These are phyloP conservation scores for Baccha elongata DNA, from an alignment of 2,888 invertebrate species.

Conservation along the genomic window DNA sequence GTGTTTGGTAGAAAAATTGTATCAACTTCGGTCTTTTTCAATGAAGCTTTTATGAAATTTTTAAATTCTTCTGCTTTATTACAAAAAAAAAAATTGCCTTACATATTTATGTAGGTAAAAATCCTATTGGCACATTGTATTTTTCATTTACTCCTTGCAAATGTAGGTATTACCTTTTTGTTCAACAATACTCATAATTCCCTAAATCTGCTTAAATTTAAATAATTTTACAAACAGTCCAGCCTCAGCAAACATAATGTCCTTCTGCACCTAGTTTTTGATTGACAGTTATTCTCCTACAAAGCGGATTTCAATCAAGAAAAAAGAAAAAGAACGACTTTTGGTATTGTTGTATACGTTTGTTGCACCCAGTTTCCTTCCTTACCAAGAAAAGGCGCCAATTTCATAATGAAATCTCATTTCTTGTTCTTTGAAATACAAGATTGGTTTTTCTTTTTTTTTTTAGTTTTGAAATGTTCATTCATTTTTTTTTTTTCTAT, in stretches of 20 bases:
- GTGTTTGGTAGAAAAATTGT: too few species aligned
- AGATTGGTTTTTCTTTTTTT: slow-evolving; percentile 60
- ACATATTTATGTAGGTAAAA: too few species aligned
- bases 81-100: not conserved
- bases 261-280: slow-evolving; percentile 41
- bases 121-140: too few species aligned
- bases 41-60: too few species aligned
- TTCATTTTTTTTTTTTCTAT: slow-evolving; percentile 13
- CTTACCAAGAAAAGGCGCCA: slow-evolving; percentile 54
- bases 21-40: too few species aligned
- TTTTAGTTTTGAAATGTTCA: slow-evolving; percentile 35
- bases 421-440: slow-evolving; percentile 63
- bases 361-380: slow-evolving; percentile 1
- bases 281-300: slow-evolving; percentile 64
- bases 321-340: slow-evolving; percentile 41
- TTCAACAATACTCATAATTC: slow-evolving; percentile 21
- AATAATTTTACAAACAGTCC: slow-evolving; percentile 27
- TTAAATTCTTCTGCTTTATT: too few species aligned
- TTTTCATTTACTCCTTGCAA: not conserved
- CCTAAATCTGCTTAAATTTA: slow-evolving; percentile 32
- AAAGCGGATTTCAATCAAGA: slow-evolving; percentile 62
- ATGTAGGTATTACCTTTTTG: not conserved
- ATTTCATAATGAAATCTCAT: slow-evolving; percentile 70
- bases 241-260: slow-evolving; percentile 1
- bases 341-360: slow-evolving; percentile 26